phyloP scores from a whole-genome alignment of 2,113 vertebrate species.

The Coregonus clupeaformis region DNA sequence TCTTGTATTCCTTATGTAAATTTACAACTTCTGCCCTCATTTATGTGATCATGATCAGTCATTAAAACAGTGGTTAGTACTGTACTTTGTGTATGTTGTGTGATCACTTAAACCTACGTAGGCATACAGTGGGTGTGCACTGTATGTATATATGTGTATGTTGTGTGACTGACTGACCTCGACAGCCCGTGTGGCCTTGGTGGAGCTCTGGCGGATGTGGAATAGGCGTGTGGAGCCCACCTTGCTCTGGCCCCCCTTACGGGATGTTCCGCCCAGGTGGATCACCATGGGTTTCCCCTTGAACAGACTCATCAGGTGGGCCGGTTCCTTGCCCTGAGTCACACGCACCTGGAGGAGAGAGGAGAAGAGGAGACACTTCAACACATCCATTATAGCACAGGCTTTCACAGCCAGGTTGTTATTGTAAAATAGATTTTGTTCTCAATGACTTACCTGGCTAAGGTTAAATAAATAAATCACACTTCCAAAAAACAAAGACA shows the following conservation, averaged over 20 bases:
- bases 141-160: too few relatives aligned
- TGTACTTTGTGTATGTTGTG: too few relatives aligned
- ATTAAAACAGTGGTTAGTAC: too few relatives aligned
- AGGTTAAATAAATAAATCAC: too few relatives aligned
- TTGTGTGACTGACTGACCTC: constrained; percentile 62
- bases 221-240: constrained; percentile 62
- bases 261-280: constrained; percentile 70
- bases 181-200: constrained; percentile 66
- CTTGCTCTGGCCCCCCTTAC: constrained; percentile 49
- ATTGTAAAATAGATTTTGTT: too few relatives aligned
- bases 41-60: too few relatives aligned
- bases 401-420: neutral
- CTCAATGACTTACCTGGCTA: too few relatives aligned
- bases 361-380: neutral
- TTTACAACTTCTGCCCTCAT: too few relatives aligned
- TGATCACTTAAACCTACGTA: too few relatives aligned
- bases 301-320: constrained; percentile 75
- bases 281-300: constrained; percentile 70
- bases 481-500: too few relatives aligned
- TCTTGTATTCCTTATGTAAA: too few relatives aligned
- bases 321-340: constrained; percentile 73
- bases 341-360: constrained; percentile 69
- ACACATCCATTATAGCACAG: neutral
- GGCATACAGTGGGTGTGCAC: too few relatives aligned
- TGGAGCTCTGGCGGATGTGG: constrained; percentile 71